Conservation (phyloP, 2,797 vertebrate species). For the Philypnodon macrostomus region DNA sequence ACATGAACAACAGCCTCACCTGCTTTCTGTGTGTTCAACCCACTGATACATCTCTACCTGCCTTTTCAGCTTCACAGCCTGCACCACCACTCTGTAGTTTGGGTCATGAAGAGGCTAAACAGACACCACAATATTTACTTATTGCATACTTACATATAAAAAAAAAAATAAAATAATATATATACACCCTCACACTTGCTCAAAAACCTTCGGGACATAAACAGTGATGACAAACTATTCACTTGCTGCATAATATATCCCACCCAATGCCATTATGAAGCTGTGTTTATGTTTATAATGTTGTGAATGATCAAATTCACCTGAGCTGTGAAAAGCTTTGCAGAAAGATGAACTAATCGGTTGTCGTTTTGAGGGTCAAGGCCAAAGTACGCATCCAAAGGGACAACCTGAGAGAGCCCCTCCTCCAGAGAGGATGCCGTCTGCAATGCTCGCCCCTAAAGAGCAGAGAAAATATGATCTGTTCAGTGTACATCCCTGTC, state of each 20-base stretch:
- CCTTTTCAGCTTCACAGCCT: slow-evolving; percentile 89
- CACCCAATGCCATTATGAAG: no score
- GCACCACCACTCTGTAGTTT: slow-evolving; percentile 87
- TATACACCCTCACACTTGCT: no score
- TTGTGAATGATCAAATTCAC: no score
- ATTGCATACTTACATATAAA: no score
- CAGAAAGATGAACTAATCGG: slow-evolving; percentile 84
- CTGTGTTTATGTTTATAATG: no score
- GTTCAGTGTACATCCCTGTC: background rate
- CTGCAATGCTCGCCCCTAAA: slow-evolving; percentile 85
- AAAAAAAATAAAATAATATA: background rate
- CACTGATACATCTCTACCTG: slow-evolving; percentile 98
- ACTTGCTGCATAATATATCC: no score
- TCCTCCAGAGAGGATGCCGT: slow-evolving; percentile 85
- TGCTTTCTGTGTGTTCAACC: slow-evolving; percentile 90
- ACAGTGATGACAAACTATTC: no score
- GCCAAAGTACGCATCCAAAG: slow-evolving; percentile 71
- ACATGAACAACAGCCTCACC: slow-evolving; percentile 77
- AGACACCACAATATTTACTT: slow-evolving; percentile 12
- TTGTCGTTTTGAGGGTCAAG: slow-evolving; percentile 83
- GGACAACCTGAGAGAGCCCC: slow-evolving; percentile 85
- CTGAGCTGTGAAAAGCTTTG: slow-evolving; percentile 82
- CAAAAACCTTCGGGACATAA: no score
- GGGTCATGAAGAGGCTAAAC: slow-evolving; percentile 89
- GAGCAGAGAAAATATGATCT: background rate